Evolutionary conservation across 1,140 invertebrate genomes (phyloP).

Genomic region (Bombus superbus): DNA sequence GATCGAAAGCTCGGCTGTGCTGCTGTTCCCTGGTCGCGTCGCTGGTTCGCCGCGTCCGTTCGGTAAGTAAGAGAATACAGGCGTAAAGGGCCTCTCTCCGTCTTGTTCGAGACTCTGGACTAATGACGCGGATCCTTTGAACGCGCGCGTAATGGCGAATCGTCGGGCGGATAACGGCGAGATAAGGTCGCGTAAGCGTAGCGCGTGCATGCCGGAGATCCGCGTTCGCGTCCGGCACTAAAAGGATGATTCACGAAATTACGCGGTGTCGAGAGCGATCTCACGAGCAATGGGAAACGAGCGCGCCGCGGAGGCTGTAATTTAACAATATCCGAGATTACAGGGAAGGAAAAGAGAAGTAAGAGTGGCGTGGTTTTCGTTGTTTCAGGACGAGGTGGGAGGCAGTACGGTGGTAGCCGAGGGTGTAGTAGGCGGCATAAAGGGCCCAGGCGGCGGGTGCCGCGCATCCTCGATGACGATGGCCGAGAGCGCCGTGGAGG

Average conservation of each 20-base stretch:
- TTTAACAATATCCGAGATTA: constrained; percentile 42
- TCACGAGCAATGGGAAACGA: constrained; percentile 35
- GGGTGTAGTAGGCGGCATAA: constrained; percentile 79
- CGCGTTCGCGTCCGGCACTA: constrained; percentile 19
- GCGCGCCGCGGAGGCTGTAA: constrained; percentile 28
- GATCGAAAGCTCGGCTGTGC: background rate
- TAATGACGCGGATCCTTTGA: background rate
- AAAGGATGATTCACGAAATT: constrained; percentile 44
- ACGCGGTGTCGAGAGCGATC: constrained; percentile 20
- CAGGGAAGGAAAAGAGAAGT: constrained; percentile 24
- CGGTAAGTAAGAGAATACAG: constrained; percentile 2
- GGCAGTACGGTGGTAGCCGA: constrained; percentile 81
- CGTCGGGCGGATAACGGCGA: background rate
- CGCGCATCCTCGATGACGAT: constrained; percentile 86
- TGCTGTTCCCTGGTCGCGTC: background rate
- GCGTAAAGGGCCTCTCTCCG: too few species aligned
- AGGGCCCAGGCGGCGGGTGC: constrained; percentile 84
- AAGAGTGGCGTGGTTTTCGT: constrained; percentile 47
- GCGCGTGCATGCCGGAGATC: constrained; percentile 3
- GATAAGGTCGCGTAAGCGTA: constrained; percentile 23
- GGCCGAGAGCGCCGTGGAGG: constrained; percentile 86
- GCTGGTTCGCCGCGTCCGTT: background rate
- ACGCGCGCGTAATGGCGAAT: background rate
- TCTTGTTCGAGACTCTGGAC: background rate
- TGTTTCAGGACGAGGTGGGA: constrained; percentile 79